phyloP scores from a whole-genome alignment of 1,140 invertebrate species.

The Pseudachorutes palmiensis region DNA sequence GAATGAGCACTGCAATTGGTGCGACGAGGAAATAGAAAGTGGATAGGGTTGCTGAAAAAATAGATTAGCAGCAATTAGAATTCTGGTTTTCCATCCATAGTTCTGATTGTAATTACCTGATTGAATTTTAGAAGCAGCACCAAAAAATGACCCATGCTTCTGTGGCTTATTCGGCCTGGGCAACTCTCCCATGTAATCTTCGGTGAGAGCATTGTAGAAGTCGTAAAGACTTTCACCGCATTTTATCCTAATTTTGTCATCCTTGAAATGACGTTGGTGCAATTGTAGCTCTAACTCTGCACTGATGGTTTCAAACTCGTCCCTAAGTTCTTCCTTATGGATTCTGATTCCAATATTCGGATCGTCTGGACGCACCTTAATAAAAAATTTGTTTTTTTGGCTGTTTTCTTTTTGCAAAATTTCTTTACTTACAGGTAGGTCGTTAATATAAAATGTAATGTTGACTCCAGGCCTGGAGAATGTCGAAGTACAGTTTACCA shows the following conservation, averaged over 20 bases:
- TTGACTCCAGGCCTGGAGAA: constrained; percentile 46
- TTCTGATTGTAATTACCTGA: not conserved
- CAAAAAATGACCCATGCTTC: not conserved
- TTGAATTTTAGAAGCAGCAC: not conserved
- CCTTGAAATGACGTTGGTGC: constrained; percentile 9
- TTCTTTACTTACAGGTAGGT: constrained; percentile 25
- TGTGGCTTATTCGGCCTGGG: not conserved
- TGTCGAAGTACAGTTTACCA: constrained; percentile 64
- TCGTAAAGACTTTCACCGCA: constrained; percentile 9
- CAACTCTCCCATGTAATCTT: not conserved
- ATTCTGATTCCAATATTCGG: not conserved
- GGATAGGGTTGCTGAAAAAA: too few relatives aligned
- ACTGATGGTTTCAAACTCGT: not conserved
- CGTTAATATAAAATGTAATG: constrained; percentile 45
- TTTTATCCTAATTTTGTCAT: constrained; percentile 15
- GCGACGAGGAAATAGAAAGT: too few relatives aligned
- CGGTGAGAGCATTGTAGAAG: not conserved
- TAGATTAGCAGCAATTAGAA: too few relatives aligned
- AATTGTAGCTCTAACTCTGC: not conserved
- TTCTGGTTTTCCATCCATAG: too few relatives aligned
- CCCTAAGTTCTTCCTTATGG: not conserved
- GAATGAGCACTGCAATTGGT: too few relatives aligned
- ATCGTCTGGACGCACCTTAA: not conserved
- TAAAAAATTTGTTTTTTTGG: not conserved
- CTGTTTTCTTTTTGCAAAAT: not conserved